Evolutionary conservation across 2,888 invertebrate genomes (phyloP), one percentile per base, ranked within the genome.

Genomic region (Prenolepis imparis): DNA sequence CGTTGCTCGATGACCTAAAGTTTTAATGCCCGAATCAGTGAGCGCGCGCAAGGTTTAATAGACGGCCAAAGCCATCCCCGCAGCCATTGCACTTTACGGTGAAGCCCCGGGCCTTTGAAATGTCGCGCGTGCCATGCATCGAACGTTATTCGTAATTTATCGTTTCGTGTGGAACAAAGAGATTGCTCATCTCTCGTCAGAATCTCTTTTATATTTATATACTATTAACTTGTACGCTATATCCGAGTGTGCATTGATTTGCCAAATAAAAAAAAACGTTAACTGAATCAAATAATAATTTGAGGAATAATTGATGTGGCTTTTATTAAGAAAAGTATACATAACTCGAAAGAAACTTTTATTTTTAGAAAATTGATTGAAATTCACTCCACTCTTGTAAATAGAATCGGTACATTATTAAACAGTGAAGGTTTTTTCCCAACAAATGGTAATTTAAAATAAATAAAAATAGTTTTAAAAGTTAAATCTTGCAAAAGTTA

Each of bases 11-110:
- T 85, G 84, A 78, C 86, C 88, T 80, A 88, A 91, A 90, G 89
- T 91, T 91, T 91, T 91, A 91, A 91, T 89, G 84, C 85, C 86
- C 82, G 89, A 88, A 88, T 91, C 89, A 91, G 84, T 86, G 90
- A 81, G 82, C 86, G 83, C 86, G 83, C 86, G 80, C 86, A 83
- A 87, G 87, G 32, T 89, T 91, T 90, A 88, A 89, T 88, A 87
- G 88, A 84, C 83, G 85, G 81, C 66, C 82, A 74, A 80, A 83
- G 84, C 86, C 77, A 83, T 82, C 83, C 87, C 64, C 78, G 73
- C 87, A 82, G 80, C 89, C 77, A 75, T 84, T 86, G 85, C 84
- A 72, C 87, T 87, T 87, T 89, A 84, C 59, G 68, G 72, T 61
- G 82, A 61, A 82, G 77, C 86, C n/a, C 73, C 24, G 66, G 66